These are phyloP conservation scores for Lasioglossum malachurum DNA, from an alignment of 2,888 invertebrate genomes.

Conservation along the genomic window DNA sequence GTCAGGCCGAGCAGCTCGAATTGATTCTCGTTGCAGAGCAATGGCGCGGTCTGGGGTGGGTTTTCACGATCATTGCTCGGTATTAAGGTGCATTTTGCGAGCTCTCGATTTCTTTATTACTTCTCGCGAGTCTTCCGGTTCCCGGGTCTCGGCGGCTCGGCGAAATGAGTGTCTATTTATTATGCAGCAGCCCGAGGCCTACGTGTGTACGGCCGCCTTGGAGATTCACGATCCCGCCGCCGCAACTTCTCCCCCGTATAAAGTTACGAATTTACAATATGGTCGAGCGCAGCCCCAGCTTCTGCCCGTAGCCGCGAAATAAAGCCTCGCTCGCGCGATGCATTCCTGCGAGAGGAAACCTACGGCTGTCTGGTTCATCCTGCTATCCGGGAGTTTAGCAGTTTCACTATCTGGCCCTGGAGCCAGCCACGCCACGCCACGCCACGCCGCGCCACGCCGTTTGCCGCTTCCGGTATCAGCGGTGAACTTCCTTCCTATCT, in stretches of 20 bases:
- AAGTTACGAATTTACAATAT: constrained; percentile 70
- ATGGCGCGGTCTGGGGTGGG: background rate
- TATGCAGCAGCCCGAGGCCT: constrained; percentile 34
- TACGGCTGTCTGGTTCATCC: constrained; percentile 16
- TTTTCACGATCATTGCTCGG: constrained; percentile 41
- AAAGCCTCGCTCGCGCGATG: constrained; percentile 22
- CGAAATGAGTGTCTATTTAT: constrained; percentile 65
- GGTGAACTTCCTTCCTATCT: constrained; percentile 47
- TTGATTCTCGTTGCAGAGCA: constrained; percentile 32
- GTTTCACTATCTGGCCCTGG: constrained; percentile 31
- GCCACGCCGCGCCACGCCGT: background rate
- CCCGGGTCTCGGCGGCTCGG: constrained; percentile 13
- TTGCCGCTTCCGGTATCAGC: constrained; percentile 42
- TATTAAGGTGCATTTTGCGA: constrained; percentile 56
- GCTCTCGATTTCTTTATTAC: constrained; percentile 58
- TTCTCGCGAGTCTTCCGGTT: background rate
- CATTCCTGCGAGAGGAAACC: constrained; percentile 41
- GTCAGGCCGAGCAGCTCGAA: background rate
- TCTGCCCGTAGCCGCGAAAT: constrained; percentile 33
- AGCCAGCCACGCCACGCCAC: background rate
- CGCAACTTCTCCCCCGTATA: constrained; percentile 53
- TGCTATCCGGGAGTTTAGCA: constrained; percentile 29
- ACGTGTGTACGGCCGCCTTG: constrained; percentile 34
- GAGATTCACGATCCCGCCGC: constrained; percentile 61
- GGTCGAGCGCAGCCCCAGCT: background rate